A percentile compares a stretch with the other conserved stretches of the same genome.
phyloP scores from a whole-genome alignment of 2,797 vertebrate genomes.

The Pseudochirops corinnae region DNA sequence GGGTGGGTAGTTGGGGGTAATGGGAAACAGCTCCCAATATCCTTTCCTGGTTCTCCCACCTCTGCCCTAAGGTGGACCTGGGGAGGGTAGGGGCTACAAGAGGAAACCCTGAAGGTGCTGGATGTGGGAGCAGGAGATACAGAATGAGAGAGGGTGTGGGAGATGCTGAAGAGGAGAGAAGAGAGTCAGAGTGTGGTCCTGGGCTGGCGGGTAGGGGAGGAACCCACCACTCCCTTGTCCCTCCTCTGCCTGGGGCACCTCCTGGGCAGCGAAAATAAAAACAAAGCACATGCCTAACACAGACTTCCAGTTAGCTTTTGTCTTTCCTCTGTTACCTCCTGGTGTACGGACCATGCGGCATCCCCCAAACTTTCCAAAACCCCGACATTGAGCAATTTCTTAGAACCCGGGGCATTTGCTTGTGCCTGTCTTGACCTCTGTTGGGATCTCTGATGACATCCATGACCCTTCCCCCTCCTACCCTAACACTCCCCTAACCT shows the following conservation, averaged over 20 bases:
- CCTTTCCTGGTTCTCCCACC: slow-evolving; percentile 26
- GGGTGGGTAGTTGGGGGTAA: neutral
- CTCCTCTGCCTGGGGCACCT: slow-evolving; percentile 50
- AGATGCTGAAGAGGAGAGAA: slow-evolving; percentile 79
- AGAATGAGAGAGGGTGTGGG: slow-evolving; percentile 77
- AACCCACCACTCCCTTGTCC: slow-evolving; percentile 57
- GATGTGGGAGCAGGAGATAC: slow-evolving; percentile 81
- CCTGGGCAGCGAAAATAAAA: slow-evolving; percentile 79
- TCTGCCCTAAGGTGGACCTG: slow-evolving; percentile 58
- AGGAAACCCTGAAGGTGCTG: slow-evolving; percentile 84
- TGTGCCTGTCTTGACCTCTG: neutral
- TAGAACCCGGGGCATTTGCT: neutral
- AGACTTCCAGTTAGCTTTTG: neutral
- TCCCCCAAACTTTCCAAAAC: neutral
- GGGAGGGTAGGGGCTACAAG: slow-evolving; percentile 72
- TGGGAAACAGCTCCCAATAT: slow-evolving; percentile 1
- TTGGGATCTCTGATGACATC: neutral
- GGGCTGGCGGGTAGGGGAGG: slow-evolving; percentile 54
- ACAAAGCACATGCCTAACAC: slow-evolving; percentile 63
- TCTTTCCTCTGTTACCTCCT: neutral
- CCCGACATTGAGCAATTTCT: neutral
- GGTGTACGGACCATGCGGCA: neutral
- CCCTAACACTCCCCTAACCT: neutral
- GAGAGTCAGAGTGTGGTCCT: slow-evolving; percentile 72
- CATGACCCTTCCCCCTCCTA: neutral